Evolutionary conservation across 2,797 vertebrate species (phyloP).

Genomic region (Manis pentadactyla): DNA sequence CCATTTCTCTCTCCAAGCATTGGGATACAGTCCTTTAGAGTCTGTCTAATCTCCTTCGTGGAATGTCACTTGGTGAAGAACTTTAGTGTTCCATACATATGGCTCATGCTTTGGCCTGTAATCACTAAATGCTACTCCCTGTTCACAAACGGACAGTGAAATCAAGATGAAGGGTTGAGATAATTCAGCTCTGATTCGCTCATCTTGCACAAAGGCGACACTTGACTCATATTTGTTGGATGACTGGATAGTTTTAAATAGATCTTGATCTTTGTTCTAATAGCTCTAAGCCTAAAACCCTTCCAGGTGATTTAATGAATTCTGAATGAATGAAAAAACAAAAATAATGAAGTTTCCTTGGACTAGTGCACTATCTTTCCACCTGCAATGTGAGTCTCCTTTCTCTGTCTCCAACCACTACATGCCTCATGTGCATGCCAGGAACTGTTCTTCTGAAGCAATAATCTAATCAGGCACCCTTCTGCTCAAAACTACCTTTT

Average conservation of each 20-base stretch:
- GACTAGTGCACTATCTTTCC: not conserved
- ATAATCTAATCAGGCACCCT: not conserved
- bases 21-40: not conserved
- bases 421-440: not conserved
- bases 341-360: not conserved
- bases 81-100: not conserved
- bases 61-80: not conserved
- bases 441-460: not conserved
- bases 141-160: not conserved
- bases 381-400: not conserved
- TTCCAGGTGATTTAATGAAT: not conserved
- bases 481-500: not conserved
- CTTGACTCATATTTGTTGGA: not conserved
- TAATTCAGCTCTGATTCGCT: not conserved
- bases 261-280: not conserved
- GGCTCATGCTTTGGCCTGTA: accelerated
- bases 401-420: not conserved
- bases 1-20: not conserved
- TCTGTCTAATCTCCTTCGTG: not conserved
- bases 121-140: not conserved
- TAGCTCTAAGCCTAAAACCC: not conserved
- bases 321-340: not conserved
- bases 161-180: not conserved
- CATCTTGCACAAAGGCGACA: not conserved
- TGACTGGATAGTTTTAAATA: not conserved